phyloP scores from a whole-genome alignment of 2,113 vertebrate genomes.

The Cephalopterus ornatus region DNA sequence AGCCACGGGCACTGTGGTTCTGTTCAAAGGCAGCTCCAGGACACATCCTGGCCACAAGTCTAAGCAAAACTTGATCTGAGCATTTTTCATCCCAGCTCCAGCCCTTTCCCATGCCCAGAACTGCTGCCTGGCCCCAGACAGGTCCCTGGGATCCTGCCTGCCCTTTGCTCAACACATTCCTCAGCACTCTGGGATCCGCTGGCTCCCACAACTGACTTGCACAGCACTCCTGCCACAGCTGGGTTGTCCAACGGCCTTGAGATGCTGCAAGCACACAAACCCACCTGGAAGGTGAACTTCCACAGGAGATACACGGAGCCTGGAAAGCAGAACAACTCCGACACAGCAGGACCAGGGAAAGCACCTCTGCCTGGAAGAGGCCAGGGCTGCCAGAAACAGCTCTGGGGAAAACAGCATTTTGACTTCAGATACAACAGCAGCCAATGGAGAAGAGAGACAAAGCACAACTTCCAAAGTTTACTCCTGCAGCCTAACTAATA shows the following conservation, averaged over 20 bases:
- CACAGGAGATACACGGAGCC: accelerated
- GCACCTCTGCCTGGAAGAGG: accelerated
- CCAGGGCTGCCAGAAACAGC: neutral
- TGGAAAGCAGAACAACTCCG: neutral
- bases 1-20: accelerated
- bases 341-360: neutral
- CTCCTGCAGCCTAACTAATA: neutral
- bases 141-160: neutral
- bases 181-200: neutral
- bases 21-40: neutral
- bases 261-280: neutral
- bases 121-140: neutral
- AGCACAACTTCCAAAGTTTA: neutral
- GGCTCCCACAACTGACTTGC: neutral
- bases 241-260: neutral
- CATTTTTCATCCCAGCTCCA: neutral
- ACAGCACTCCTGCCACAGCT: neutral
- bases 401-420: neutral
- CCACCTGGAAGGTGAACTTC: neutral
- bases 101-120: neutral
- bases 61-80: neutral
- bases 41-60: too few relatives aligned
- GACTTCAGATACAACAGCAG: neutral
- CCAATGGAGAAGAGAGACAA: neutral
- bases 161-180: neutral